Conservation (phyloP, 2,113 vertebrate genomes). For the Datnioides undecimradiatus region DNA sequence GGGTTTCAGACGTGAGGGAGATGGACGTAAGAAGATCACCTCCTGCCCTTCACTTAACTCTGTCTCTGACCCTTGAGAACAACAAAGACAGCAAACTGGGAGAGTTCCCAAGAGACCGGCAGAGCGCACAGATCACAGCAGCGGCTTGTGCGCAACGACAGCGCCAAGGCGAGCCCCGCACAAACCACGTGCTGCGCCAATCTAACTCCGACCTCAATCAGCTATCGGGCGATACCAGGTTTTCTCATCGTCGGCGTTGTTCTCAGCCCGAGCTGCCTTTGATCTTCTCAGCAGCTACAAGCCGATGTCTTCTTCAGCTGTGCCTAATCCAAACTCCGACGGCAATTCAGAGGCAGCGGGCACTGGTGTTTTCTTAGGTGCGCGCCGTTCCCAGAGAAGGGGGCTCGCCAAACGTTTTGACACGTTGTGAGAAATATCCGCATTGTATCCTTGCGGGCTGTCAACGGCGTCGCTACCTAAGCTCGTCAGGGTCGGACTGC, state of each 20-base stretch:
- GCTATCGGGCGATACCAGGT: constrained; percentile 73
- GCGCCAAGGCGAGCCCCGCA: constrained; percentile 32
- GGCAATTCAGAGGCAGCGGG: constrained; percentile 82
- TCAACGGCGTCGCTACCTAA: constrained; percentile 71
- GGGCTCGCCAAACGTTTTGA: constrained; percentile 86
- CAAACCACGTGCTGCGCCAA: constrained; percentile 81
- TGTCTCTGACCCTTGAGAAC: constrained; percentile 82
- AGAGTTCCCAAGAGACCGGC: constrained; percentile 72
- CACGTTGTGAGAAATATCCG: constrained; percentile 86
- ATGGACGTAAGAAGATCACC: constrained; percentile 74
- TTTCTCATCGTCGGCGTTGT: constrained; percentile 84
- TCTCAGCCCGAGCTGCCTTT: constrained; percentile 84
- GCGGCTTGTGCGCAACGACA: constrained; percentile 19
- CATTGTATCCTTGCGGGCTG: constrained; percentile 81
- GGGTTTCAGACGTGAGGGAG: constrained; percentile 73
- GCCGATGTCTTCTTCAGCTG: constrained; percentile 97
- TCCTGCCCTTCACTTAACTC: constrained; percentile 84
- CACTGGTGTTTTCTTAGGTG: constrained; percentile 95
- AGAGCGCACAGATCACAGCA: constrained; percentile 31
- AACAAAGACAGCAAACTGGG: constrained; percentile 63
- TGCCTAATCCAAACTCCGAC: constrained; percentile 82
- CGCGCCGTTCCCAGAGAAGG: constrained; percentile 82
- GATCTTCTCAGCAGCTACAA: constrained; percentile 87
- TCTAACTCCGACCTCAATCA: constrained; percentile 47
- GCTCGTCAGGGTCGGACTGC: not conserved